phyloP scores from a whole-genome alignment of 1,140 invertebrate species.

The Drosophila pallidifrons region DNA sequence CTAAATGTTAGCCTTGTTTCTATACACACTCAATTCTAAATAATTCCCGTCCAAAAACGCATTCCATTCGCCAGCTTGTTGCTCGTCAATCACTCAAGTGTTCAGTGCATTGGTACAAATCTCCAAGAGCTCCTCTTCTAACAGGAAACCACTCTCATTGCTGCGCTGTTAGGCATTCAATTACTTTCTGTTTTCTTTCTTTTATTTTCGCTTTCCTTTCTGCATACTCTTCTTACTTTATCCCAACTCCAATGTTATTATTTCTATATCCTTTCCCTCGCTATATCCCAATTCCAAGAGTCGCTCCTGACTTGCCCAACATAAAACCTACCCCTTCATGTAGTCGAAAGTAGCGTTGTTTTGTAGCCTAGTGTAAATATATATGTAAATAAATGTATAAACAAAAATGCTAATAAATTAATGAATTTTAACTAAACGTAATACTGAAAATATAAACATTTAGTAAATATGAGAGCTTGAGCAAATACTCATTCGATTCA shows the following conservation, averaged over 20 bases:
- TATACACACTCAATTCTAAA: conserved; percentile 15
- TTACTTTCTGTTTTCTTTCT: conserved; percentile 41
- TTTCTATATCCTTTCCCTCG: conserved; percentile 66
- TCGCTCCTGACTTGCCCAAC: conserved; percentile 87
- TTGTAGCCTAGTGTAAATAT: conserved; percentile 81
- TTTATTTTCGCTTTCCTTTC: conserved; percentile 43
- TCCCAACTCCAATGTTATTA: conserved; percentile 39
- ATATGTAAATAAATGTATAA: conserved; percentile 49
- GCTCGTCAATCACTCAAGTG: conserved; percentile 34
- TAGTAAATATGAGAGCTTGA: conserved; percentile 56
- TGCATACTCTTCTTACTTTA: conserved; percentile 40
- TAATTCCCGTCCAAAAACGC: conserved; percentile 49
- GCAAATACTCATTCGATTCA: conserved; percentile 29
- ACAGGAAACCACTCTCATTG: conserved; percentile 26
- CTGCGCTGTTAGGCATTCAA: conserved; percentile 73
- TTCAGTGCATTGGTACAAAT: conserved; percentile 11
- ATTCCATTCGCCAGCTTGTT: conserved; percentile 47
- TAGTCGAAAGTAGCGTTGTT: conserved; percentile 81
- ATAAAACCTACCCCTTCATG: conserved; percentile 76
- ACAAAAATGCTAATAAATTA: conserved; percentile 83
- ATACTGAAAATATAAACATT: conserved; percentile 11
- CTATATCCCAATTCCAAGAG: conserved; percentile 85
- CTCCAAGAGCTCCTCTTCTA: conserved; percentile 26
- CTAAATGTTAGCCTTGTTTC: conserved; percentile 52
- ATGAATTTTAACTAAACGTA: not conserved